Evolutionary conservation across 1,140 invertebrate species (phyloP), one percentile per base, ranked within the genome.

Genomic region (Ectropis grisescens): DNA sequence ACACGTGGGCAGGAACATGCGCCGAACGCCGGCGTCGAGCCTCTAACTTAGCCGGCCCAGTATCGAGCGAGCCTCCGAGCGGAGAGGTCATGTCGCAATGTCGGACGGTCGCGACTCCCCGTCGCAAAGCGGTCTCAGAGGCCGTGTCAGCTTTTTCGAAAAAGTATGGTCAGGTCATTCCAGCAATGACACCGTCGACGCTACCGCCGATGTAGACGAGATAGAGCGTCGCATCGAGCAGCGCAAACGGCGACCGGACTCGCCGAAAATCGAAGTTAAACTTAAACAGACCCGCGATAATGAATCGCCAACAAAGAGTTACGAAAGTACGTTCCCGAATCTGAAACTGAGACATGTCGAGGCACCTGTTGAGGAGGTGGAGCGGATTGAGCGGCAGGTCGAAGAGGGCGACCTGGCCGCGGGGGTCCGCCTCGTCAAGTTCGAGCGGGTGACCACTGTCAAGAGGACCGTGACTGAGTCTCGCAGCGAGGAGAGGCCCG

Each of bases 121-220:
- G 82, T 75, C 72, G 79, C 67, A 61, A 44, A 70, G 69, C 57
- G 79, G 87, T 25, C 82, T 92, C 8, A 82, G 85, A 25, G 88
- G 92, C 47, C 85, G 88, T 53, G 90, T 93, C 35, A 88, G 82
- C 32, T 91, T 91, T 65, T 93, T 90, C 68, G 91, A 93, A 52
- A 88, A 90, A 69, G 85, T 92, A 11, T 92, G 90, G 88, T 85
- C 85, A 12, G 85, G 87, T 3, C 62, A 74, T 9, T 43, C 62
- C 11, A 76, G 78, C 41, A 51, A 48, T 28, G 81, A 84, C 30
- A 67, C 74, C 9, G 65, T 71, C 22, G 82, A 82, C 37, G 56
- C 64, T 15, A 59, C 68, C 8, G 72, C 76, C 13, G 69, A 88
- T 58, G 86, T 88, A 5, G 82, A 84, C 24, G 86, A 87, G 28